Evolutionary conservation across 2,888 invertebrate genomes (phyloP).

Genomic region (Parnassius orleans): DNA sequence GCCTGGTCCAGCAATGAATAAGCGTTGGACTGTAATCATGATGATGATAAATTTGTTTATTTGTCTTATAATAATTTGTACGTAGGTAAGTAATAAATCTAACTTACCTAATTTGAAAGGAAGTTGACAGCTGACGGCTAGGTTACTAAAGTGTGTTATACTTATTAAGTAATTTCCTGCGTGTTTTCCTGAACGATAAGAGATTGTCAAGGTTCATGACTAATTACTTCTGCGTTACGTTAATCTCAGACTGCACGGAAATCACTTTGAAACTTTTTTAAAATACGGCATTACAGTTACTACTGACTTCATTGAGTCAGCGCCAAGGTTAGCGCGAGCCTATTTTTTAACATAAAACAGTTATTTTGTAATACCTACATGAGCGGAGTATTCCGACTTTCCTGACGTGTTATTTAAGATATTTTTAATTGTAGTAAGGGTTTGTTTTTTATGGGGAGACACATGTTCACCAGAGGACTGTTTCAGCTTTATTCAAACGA

Average conservation of each 20-base stretch:
- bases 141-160: conserved; percentile 28
- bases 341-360: conserved; percentile 7
- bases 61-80: too few species aligned
- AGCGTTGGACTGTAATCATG: too few species aligned
- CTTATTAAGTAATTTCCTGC: conserved; percentile 40
- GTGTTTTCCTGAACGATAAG: conserved; percentile 46
- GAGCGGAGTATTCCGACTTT: too few species aligned
- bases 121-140: conserved; percentile 15
- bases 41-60: too few species aligned
- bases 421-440: too few species aligned
- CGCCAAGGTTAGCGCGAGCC: conserved; percentile 12
- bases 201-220: conserved; percentile 45
- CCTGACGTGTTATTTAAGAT: too few species aligned
- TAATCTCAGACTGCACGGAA: conserved; percentile 40
- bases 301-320: conserved; percentile 24
- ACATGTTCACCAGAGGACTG: too few species aligned
- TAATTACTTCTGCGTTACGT: conserved; percentile 41
- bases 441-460: too few species aligned
- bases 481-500: too few species aligned
- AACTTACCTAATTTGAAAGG: not conserved
- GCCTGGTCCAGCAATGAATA: too few species aligned
- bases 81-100: too few species aligned
- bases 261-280: conserved; percentile 38
- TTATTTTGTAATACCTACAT: not conserved
- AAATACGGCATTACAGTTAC: conserved; percentile 29